Evolutionary conservation across 2,888 invertebrate genomes (phyloP), one percentile per base, ranked within the genome.

Genomic region (Lochmaea crataegi): DNA sequence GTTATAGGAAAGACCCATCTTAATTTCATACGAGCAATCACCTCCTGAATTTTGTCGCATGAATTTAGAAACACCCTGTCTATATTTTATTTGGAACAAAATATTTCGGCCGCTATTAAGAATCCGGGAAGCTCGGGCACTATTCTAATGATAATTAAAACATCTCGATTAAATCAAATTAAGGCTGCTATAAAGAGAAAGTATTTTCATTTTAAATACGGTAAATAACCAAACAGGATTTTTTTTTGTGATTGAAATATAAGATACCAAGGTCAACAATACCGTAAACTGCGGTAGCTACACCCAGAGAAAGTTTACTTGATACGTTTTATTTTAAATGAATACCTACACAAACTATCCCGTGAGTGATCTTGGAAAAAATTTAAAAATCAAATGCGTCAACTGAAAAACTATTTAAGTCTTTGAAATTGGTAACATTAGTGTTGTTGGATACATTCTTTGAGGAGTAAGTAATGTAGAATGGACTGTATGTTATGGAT

Each of bases 181-280:
- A 10, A 48, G 10, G 53, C 53, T 9, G 53, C 11, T 53, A 60
- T 60, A 26, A 57, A 60, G 60, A 60, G 60, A 38, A 60, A 60
- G 38, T 60, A 60, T 60, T 60, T 60, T 12, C 12, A 26, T 32
- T 60, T 60, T 38, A 60, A 60, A 32, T 38, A 32, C 32, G 11
- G 14, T 60, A 38, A 60, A 60, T n/a, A n/a, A 32, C 9, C 7
- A 60, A 32, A 32, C 60, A 60, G 60, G 60, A 60, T n/a, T 60
- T 58, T 60, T 58, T 56, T 60, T 26, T 57, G 12, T 26, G 26
- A 60, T 32, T 60, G 38, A 60, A 38, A 60, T 38, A 60, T 32
- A 38, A 60, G 60, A 60, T 60, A 18, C 53, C 53, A 53, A 53
- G 53, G 53, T 53, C 53, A 18, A 53, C 18, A 53, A 53, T 18